Evolutionary conservation across 2,797 vertebrate genomes (phyloP).

Genomic region (Hipposideros larvatus): DNA sequence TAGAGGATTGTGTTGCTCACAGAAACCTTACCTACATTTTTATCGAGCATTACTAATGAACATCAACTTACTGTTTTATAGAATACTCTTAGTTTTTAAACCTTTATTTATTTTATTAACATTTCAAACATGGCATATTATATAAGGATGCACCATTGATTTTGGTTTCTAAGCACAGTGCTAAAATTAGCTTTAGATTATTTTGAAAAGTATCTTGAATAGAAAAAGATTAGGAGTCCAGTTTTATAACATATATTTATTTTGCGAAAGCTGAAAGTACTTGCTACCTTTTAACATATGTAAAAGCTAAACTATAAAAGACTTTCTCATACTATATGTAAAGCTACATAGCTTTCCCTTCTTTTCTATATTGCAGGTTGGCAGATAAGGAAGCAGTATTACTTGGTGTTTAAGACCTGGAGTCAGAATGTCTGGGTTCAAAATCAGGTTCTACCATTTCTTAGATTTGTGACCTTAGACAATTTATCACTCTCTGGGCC

Average conservation of each 20-base stretch:
- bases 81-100: not conserved
- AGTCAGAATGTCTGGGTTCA: conserved; percentile 8
- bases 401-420: conserved; percentile 1
- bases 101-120: not conserved
- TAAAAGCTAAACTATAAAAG: conserved; percentile 20
- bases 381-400: not conserved
- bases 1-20: not conserved
- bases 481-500: not conserved
- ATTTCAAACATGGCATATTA: not conserved
- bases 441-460: not conserved
- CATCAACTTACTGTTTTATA: conserved; percentile 5
- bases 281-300: not conserved
- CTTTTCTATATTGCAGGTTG: conserved; percentile 30
- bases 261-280: conserved; percentile 22
- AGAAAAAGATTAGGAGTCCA: conserved; percentile 4
- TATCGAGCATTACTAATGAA: not conserved
- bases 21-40: not conserved
- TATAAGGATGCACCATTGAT: not conserved
- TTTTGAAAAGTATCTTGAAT: conserved; percentile 20
- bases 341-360: not conserved
- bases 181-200: conserved; percentile 46
- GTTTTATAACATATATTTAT: conserved; percentile 34
- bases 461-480: conserved; percentile 1
- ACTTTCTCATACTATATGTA: not conserved
- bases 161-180: not conserved